Evolutionary conservation across 2,113 vertebrate genomes (phyloP).

Genomic region (Rhinopomastus cyanomelas): DNA sequence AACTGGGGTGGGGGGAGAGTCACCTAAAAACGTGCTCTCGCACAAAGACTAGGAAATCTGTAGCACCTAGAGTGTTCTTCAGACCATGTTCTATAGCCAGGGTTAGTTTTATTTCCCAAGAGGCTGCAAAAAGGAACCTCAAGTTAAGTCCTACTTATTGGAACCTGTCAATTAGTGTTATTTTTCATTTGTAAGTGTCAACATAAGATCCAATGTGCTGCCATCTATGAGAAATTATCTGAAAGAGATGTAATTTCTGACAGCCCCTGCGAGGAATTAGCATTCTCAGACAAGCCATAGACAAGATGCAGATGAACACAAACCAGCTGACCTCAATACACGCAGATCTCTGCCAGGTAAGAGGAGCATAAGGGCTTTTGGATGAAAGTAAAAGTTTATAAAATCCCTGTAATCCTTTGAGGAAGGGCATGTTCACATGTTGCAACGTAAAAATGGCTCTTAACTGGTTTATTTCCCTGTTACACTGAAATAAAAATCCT

Average conservation of each 20-base stretch:
- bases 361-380: not conserved
- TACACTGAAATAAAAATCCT: not conserved
- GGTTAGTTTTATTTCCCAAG: not conserved
- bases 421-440: not conserved
- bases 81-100: not conserved
- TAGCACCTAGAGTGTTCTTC: not conserved
- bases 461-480: not conserved
- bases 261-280: conserved; percentile 96
- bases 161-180: conserved; percentile 77
- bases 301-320: conserved; percentile 99
- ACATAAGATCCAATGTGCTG: conserved; percentile 78
- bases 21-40: not conserved
- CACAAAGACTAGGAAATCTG: not conserved
- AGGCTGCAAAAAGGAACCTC: conserved; percentile 64
- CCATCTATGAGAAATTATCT: conserved; percentile 78
- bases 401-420: not conserved
- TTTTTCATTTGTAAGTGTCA: conserved; percentile 79
- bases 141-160: conserved; percentile 54
- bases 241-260: conserved; percentile 78
- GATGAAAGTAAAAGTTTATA: not conserved
- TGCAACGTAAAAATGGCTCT: not conserved
- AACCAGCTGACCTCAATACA: conserved; percentile 99
- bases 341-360: conserved; percentile 98
- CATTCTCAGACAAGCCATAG: conserved; percentile 97
- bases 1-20: rapidly evolving